These are phyloP conservation scores for Tetanocera ferruginea DNA, from an alignment of 2,888 invertebrate species.

Conservation along the genomic window DNA sequence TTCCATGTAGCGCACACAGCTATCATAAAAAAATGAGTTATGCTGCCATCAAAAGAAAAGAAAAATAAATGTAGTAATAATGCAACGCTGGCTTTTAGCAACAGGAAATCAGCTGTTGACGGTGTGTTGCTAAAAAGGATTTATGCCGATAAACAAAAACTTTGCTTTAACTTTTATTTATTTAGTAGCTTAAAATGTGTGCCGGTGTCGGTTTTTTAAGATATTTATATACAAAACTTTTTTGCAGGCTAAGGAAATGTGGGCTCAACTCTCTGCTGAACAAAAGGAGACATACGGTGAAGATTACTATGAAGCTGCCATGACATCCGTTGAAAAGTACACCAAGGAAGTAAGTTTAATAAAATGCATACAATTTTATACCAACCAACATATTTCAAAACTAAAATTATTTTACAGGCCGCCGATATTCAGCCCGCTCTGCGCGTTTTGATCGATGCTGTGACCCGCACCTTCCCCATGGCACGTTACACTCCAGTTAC, in stretches of 20 bases:
- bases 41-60: neutral
- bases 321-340: slow-evolving; percentile 84
- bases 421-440: slow-evolving; percentile 83
- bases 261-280: slow-evolving; percentile 82
- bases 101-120: too few relatives aligned
- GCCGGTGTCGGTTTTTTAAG: too few relatives aligned
- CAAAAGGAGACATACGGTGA: slow-evolving; percentile 85
- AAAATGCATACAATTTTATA: neutral
- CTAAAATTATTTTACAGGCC: slow-evolving; percentile 72
- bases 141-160: too few relatives aligned
- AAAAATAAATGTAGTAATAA: neutral
- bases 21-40: neutral
- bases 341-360: slow-evolving; percentile 73
- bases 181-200: too few relatives aligned
- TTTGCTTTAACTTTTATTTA: too few relatives aligned
- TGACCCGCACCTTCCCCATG: slow-evolving; percentile 86
- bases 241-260: slow-evolving; percentile 82
- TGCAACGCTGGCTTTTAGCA: too few relatives aligned
- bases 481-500: slow-evolving; percentile 87
- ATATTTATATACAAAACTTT: slow-evolving; percentile 40
- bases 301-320: slow-evolving; percentile 85
- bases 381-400: too few relatives aligned
- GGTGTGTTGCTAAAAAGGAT: too few relatives aligned
- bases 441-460: slow-evolving; percentile 82
- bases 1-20: neutral